These are phyloP conservation scores for Drosophila lowei DNA, from an alignment of 1,140 invertebrate genomes.

Conservation along the genomic window DNA sequence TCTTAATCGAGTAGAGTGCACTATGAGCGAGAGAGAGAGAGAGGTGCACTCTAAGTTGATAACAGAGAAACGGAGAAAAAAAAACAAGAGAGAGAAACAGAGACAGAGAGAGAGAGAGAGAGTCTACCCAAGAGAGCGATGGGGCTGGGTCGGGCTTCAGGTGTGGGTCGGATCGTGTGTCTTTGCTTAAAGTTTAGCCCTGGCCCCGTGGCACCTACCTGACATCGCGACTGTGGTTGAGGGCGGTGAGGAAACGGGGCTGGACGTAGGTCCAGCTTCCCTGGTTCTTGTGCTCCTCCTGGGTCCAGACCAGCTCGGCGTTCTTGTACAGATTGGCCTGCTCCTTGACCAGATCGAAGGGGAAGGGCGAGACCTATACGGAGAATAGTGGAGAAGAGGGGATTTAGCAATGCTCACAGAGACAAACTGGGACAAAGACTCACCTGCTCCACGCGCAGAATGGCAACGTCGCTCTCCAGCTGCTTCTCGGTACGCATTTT, in stretches of 20 bases:
- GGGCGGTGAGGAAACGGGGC: conserved; percentile 93
- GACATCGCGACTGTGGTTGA: conserved; percentile 85
- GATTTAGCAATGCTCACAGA: not conserved
- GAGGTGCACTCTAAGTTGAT: conserved; percentile 14
- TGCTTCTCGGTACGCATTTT: conserved; percentile 92
- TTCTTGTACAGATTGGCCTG: conserved; percentile 96
- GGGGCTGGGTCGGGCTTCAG: not conserved
- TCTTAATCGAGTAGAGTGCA: conserved; percentile 36
- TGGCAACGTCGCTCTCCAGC: conserved; percentile 92
- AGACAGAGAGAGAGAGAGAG: conserved; percentile 23
- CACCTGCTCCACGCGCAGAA: conserved; percentile 95
- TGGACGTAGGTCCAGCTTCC: conserved; percentile 97
- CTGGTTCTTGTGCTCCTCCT: conserved; percentile 99
- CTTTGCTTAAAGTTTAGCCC: not conserved
- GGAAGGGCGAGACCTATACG: conserved; percentile 96
- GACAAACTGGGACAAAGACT: not conserved
- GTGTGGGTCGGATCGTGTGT: not conserved
- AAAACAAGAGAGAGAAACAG: conserved; percentile 14
- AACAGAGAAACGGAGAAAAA: not conserved
- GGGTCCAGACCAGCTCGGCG: conserved; percentile 95
- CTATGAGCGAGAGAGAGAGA: conserved; percentile 18
- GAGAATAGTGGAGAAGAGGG: no score
- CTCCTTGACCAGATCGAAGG: conserved; percentile 95
- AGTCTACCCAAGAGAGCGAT: conserved; percentile 21
- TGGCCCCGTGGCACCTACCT: conserved; percentile 84